Conservation (phyloP, 2,888 invertebrate genomes). For the Imbricaverruca yamaguchii region DNA sequence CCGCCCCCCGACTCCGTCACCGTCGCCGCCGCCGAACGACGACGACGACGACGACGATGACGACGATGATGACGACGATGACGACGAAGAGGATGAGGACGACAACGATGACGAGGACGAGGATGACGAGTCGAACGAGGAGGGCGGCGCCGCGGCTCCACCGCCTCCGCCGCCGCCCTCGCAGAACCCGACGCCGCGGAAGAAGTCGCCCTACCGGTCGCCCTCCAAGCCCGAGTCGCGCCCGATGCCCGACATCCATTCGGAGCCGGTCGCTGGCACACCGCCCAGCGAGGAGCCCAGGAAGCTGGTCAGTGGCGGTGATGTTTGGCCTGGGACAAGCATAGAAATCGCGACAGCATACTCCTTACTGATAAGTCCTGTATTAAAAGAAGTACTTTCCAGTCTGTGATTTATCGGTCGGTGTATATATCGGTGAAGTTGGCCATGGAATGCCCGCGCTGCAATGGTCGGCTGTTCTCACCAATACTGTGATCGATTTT, state of each 20-base stretch:
- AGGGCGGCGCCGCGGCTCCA: neutral
- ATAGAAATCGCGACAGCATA: too few species aligned
- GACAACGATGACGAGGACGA: neutral
- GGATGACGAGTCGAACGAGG: conserved; percentile 4
- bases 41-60: neutral
- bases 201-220: conserved; percentile 25
- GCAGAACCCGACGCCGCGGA: conserved; percentile 31
- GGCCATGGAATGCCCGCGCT: too few species aligned
- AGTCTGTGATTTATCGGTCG: too few species aligned
- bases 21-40: neutral
- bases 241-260: conserved; percentile 30
- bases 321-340: too few species aligned
- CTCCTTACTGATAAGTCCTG: too few species aligned
- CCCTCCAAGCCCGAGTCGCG: conserved; percentile 34
- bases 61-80: neutral
- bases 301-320: conserved; percentile 25
- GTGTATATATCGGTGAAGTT: too few species aligned
- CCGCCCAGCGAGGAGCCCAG: conserved; percentile 28
- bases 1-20: neutral
- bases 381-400: too few species aligned
- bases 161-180: conserved; percentile 28
- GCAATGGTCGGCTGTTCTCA: too few species aligned
- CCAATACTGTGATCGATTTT: too few species aligned
- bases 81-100: too few species aligned
- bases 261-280: conserved; percentile 36